Evolutionary conservation across 2,888 invertebrate species (phyloP).

Genomic region (Spodoptera littoralis): DNA sequence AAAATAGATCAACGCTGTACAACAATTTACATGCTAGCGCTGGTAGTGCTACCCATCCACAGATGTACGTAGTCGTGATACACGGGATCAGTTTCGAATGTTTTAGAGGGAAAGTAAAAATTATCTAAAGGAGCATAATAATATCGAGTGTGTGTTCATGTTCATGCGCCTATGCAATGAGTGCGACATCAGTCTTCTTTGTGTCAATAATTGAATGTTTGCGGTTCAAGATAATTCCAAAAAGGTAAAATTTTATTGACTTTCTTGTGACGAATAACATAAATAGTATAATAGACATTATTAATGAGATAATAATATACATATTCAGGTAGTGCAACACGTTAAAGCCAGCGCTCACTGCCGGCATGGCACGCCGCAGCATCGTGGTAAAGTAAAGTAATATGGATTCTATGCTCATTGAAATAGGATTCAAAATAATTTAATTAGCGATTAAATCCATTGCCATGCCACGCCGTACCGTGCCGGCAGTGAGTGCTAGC

Average conservation of each 20-base stretch:
- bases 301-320: too few relatives aligned
- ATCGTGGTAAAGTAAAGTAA: too few relatives aligned
- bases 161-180: slow-evolving; percentile 2
- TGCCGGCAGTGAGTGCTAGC: too few relatives aligned
- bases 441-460: too few relatives aligned
- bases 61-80: not conserved
- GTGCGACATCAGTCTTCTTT: slow-evolving; percentile 8
- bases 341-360: too few relatives aligned
- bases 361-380: too few relatives aligned
- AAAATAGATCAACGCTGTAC: slow-evolving; percentile 32
- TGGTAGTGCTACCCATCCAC: slow-evolving; percentile 5
- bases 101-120: slow-evolving; percentile 4
- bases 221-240: slow-evolving; percentile 15
- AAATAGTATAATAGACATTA: too few relatives aligned
- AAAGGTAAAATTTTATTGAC: slow-evolving; percentile 13
- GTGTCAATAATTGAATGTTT: slow-evolving; percentile 27
- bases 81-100: not conserved
- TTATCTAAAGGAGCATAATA: not conserved
- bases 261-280: not conserved
- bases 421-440: too few relatives aligned
- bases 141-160: not conserved
- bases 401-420: too few relatives aligned
- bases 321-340: too few relatives aligned
- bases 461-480: too few relatives aligned
- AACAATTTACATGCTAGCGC: slow-evolving; percentile 21